Evolutionary conservation across 2,113 vertebrate species (phyloP).

Genomic region (Gavia stellata): DNA sequence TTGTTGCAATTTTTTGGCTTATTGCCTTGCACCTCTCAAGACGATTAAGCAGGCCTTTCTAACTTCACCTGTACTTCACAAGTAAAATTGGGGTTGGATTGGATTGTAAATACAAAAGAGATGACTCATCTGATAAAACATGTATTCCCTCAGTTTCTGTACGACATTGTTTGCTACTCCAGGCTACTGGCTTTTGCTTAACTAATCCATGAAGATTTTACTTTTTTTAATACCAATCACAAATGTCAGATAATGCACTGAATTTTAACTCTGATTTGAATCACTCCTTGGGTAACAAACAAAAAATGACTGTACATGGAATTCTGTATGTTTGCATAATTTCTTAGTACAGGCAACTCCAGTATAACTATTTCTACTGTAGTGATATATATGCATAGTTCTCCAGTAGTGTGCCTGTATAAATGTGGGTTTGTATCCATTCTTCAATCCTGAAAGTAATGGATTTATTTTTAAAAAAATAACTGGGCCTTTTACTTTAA

Average conservation of each 20-base stretch:
- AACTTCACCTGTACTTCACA: neutral
- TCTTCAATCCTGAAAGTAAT: neutral
- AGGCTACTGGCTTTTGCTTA: neutral
- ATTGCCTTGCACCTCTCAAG: neutral
- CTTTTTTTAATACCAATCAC: neutral
- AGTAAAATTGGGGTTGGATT: neutral
- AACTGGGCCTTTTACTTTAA: neutral
- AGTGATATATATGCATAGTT: neutral
- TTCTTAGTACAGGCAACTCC: neutral
- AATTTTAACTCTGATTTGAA: neutral
- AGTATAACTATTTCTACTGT: neutral
- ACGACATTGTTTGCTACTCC: neutral
- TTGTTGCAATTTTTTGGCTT: neutral
- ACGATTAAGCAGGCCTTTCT: neutral
- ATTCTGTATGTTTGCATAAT: neutral
- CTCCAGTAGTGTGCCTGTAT: neutral
- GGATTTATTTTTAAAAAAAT: neutral
- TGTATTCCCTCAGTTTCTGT: neutral
- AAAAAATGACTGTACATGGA: neutral
- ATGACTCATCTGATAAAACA: neutral
- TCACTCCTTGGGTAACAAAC: neutral
- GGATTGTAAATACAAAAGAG: neutral
- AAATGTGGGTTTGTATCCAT: neutral
- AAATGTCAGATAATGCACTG: neutral
- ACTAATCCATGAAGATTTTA: neutral